A percentile compares a stretch with the other conserved stretches of the same genome.
Conservation (phyloP, 2,797 vertebrate species). For the Tragopan temminckii region DNA sequence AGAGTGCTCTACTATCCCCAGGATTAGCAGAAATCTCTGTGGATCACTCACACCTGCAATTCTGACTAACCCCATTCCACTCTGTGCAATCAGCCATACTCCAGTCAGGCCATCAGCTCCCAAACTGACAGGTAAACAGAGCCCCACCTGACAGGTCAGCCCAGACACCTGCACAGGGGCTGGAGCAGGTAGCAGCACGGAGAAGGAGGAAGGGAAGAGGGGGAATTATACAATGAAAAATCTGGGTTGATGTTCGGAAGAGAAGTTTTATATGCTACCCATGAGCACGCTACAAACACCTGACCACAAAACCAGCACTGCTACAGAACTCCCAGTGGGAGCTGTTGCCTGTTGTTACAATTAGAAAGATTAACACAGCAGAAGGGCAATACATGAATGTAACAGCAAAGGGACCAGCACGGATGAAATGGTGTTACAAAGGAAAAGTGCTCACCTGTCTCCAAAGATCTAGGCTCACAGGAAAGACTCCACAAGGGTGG, state of each 20-base stretch:
- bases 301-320: background rate
- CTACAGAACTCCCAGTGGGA: background rate
- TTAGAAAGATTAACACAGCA: too few relatives aligned
- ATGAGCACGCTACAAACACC: background rate
- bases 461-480: too few relatives aligned
- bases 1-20: slow-evolving; percentile 78
- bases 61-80: slow-evolving; percentile 82
- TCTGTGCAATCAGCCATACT: slow-evolving; percentile 91
- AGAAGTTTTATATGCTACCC: background rate
- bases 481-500: too few relatives aligned
- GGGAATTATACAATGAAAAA: slow-evolving; percentile 73
- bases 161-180: slow-evolving; percentile 80
- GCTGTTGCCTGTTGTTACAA: background rate
- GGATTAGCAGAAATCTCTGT: slow-evolving; percentile 91
- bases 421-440: too few relatives aligned
- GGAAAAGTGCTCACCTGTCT: too few relatives aligned
- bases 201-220: slow-evolving; percentile 42
- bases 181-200: slow-evolving; percentile 25
- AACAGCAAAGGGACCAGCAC: too few relatives aligned
- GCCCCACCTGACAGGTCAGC: slow-evolving; percentile 89
- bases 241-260: background rate
- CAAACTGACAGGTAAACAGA: slow-evolving; percentile 89
- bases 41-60: slow-evolving; percentile 93
- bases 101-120: slow-evolving; percentile 88
- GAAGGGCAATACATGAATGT: too few relatives aligned